These are phyloP conservation scores for Carollia perspicillata DNA, from an alignment of 2,113 vertebrate species.

Conservation along the genomic window DNA sequence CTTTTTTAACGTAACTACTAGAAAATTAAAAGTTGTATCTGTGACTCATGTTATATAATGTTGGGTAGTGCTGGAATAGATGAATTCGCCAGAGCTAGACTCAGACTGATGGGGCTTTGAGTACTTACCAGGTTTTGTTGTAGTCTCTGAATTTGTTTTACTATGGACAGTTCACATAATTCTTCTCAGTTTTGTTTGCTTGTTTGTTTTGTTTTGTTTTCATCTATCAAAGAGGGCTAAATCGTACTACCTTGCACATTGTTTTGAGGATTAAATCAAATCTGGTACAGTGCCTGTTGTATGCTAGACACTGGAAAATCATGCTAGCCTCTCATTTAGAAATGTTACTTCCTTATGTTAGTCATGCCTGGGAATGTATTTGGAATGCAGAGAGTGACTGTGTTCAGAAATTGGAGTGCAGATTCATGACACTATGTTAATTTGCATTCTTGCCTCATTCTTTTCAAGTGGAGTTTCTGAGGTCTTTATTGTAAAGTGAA, in stretches of 20 bases:
- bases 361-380: background rate
- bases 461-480: background rate
- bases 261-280: background rate
- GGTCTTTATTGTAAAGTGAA: background rate
- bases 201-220: background rate
- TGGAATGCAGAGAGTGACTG: background rate
- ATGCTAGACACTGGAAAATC: background rate
- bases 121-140: background rate
- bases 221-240: background rate
- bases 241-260: background rate
- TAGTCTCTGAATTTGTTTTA: background rate
- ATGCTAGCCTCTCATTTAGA: background rate
- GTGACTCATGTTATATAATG: background rate
- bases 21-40: background rate
- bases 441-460: conserved; percentile 3
- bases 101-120: background rate
- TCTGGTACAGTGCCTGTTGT: background rate
- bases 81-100: background rate
- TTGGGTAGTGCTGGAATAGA: background rate
- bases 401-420: background rate
- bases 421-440: background rate
- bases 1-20: background rate
- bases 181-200: background rate
- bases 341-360: background rate
- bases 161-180: background rate